phyloP scores from a whole-genome alignment of 2,888 invertebrate species.

The Torymus aiolomorphi region DNA sequence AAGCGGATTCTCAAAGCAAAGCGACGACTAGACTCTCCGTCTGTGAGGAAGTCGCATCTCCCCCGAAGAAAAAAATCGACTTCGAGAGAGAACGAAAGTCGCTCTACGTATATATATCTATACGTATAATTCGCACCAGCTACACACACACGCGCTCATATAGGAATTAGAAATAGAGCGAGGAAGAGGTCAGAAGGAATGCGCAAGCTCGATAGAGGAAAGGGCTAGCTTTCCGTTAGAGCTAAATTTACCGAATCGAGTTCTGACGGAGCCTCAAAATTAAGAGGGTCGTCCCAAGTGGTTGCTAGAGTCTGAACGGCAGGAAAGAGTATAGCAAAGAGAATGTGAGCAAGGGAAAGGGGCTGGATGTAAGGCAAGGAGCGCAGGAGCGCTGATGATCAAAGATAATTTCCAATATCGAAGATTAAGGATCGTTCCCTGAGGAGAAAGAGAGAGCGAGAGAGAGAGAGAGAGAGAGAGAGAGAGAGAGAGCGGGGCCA shows the following conservation, averaged over 20 bases:
- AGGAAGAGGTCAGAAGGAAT: not conserved
- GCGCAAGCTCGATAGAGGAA: not conserved
- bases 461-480: too few species aligned
- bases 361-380: constrained; percentile 58
- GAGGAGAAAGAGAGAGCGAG: too few species aligned
- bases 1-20: constrained; percentile 42
- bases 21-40: constrained; percentile 6
- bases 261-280: constrained; percentile 23
- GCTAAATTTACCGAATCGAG: constrained; percentile 28
- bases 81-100: not conserved
- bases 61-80: constrained; percentile 21
- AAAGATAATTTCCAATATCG: constrained; percentile 73
- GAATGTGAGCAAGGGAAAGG: constrained; percentile 22
- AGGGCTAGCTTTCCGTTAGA: not conserved
- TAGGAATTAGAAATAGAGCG: not conserved
- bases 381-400: constrained; percentile 64
- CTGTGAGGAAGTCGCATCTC: constrained; percentile 13
- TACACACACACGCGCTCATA: not conserved
- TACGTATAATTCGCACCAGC: not conserved
- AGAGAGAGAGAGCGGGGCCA: not conserved
- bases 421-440: constrained; percentile 72
- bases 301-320: not conserved
- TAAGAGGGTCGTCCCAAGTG: constrained; percentile 41
- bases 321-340: constrained; percentile 18
- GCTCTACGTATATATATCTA: not conserved